Conservation (phyloP, 2,888 invertebrate species). For the Lasius platythorax region DNA sequence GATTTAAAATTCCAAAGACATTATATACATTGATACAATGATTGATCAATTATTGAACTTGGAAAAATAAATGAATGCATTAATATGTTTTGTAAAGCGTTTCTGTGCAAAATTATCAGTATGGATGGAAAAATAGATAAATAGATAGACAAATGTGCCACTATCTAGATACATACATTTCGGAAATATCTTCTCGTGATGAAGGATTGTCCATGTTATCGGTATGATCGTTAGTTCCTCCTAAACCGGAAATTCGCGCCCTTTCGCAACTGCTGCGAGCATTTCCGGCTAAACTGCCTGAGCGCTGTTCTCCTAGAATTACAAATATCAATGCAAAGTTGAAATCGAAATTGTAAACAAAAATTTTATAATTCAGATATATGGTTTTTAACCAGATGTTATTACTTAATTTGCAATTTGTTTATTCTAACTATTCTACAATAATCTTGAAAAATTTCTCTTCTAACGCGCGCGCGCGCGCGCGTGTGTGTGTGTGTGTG, state of each 20-base stretch:
- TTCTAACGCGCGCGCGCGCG: neutral
- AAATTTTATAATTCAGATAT: neutral
- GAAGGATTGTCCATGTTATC: slow-evolving; percentile 84
- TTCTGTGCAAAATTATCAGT: neutral
- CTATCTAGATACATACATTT: slow-evolving; percentile 81
- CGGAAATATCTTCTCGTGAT: slow-evolving; percentile 84
- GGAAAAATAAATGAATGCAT: neutral
- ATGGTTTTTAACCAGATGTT: neutral
- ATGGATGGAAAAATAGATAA: neutral
- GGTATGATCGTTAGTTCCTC: slow-evolving; percentile 81
- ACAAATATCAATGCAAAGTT: slow-evolving; percentile 30
- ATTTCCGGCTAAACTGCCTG: slow-evolving; percentile 82
- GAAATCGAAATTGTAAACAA: neutral
- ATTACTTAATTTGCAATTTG: neutral
- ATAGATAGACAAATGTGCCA: neutral
- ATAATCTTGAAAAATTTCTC: neutral
- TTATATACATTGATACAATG: too few species aligned
- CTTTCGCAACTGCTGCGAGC: slow-evolving; percentile 82
- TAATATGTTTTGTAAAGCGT: neutral
- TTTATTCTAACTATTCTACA: neutral
- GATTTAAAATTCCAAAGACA: neutral
- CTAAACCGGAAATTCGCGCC: slow-evolving; percentile 83
- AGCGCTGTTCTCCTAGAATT: slow-evolving; percentile 85
- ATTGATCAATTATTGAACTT: neutral
- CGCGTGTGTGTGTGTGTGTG: neutral